Base-by-base conservation (phyloP, 2,797 vertebrate genomes). In the Okamejei kenojei region DNA sequence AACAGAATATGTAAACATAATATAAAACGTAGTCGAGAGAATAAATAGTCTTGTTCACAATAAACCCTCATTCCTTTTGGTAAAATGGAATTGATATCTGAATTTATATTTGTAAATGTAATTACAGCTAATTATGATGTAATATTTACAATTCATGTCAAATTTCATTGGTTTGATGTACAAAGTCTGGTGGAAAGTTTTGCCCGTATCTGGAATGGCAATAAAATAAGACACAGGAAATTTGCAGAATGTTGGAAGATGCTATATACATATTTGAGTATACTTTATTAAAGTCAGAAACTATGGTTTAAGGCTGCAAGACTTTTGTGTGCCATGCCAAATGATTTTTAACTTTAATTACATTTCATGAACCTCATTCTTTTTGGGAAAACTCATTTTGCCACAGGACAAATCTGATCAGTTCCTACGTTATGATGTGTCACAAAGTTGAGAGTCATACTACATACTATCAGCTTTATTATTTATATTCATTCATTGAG, bases 401-500 rank as follows among this genome's bases (percentile, higher is more conserved):
- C 32, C 65, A 90, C 11, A 73, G 63, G 63, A 9, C 17, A 90
- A 4, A 71, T 38, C 21, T 90, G 29, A 11, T 35, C 26, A 8
- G 32, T 71, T 26, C 21, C 71, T 74, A 74, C 23, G 26, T 4
- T 38, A 8, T 38, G 63, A 63, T 68, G n/a, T 90, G 63, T 32
- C 10, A 38, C 19, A 38, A 84, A 63, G 81, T 26, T 13, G 26
- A 54, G 8, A 54, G 17, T 81, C 38, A 23, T 19, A 45, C n/a
- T 81, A 21, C 54, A 84, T 61, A 6, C 61, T 26, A 54, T 4
- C 15, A 29, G 54, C 13, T 29, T 54, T 29, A 61, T 61, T n/a
- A 5, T 6, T 84, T 10, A 58, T 94, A 94, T 95, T 95, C 38
- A n/a, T n/a, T n/a, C n/a, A n/a, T n/a, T n/a, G n/a, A n/a, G n/a